These are phyloP conservation scores for Drosophila borealis DNA, from an alignment of 2,888 invertebrate species.

Conservation along the genomic window DNA sequence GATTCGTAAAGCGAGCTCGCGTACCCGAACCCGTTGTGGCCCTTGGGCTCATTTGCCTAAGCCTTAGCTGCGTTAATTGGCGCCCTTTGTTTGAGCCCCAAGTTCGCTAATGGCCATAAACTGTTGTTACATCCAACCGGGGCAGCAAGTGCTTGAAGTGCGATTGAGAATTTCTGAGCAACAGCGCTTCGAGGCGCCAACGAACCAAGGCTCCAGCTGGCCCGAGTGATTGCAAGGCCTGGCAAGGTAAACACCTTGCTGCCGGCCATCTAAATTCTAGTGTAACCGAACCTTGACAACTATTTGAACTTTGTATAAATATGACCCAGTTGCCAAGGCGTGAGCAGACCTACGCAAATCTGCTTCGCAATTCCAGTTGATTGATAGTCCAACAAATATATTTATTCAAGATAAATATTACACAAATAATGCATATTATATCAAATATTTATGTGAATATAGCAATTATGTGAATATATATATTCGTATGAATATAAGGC, in stretches of 20 bases:
- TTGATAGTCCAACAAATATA: not conserved
- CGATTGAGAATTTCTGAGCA: conserved; percentile 69
- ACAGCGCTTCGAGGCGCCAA: conserved; percentile 1
- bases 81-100: conserved; percentile 65
- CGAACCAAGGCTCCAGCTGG: conserved; percentile 1
- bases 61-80: conserved; percentile 75
- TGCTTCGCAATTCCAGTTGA: not conserved
- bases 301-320: conserved; percentile 21
- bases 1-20: conserved; percentile 1
- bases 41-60: conserved; percentile 60
- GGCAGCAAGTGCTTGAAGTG: conserved; percentile 60
- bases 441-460: no score
- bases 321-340: conserved; percentile 6
- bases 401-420: no score
- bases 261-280: conserved; percentile 13
- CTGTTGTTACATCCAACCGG: conserved; percentile 52
- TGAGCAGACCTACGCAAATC: not conserved
- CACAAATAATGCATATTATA: no score
- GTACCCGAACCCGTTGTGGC: not conserved
- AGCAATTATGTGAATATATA: no score
- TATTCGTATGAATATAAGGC: no score
- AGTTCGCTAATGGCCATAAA: conserved; percentile 68
- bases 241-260: conserved; percentile 46
- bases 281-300: conserved; percentile 35
- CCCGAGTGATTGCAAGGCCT: conserved; percentile 37